Conservation (phyloP, 2,888 invertebrate species). For the Xylocampa areola region DNA sequence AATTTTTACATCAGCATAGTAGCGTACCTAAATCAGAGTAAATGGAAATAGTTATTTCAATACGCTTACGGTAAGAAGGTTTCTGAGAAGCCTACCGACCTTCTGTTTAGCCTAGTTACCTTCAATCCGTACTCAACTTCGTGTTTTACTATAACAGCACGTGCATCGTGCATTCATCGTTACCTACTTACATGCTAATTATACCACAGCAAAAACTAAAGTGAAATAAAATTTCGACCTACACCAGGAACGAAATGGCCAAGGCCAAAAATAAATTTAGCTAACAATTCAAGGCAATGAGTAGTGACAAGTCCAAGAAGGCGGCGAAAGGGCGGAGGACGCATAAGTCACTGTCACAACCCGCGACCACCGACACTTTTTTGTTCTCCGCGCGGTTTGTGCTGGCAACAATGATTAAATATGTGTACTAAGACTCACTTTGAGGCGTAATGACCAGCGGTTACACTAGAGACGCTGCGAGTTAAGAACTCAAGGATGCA, state of each 20-base stretch:
- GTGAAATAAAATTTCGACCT: conserved; percentile 27
- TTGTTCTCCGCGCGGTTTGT: conserved; percentile 75
- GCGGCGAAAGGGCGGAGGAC: conserved; percentile 77
- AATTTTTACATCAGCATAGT: conserved; percentile 25
- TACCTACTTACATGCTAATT: conserved; percentile 28
- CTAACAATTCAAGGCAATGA: conserved; percentile 77
- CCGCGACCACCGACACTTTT: conserved; percentile 77
- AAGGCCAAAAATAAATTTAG: conserved; percentile 66
- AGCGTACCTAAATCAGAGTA: conserved; percentile 16
- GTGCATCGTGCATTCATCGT: conserved; percentile 13
- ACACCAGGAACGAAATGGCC: conserved; percentile 41
- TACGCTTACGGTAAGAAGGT: conserved; percentile 4
- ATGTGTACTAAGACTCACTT: conserved; percentile 51
- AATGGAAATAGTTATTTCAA: conserved; percentile 21
- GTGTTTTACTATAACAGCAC: conserved; percentile 16
- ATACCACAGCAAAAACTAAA: conserved; percentile 27
- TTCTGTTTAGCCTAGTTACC: conserved; percentile 17
- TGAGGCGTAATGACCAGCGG: conserved; percentile 39
- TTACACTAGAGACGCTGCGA: conserved; percentile 17
- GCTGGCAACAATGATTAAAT: conserved; percentile 76
- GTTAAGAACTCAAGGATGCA: conserved; percentile 24
- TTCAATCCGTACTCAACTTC: conserved; percentile 11
- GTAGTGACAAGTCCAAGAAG: conserved; percentile 78
- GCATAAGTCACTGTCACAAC: conserved; percentile 86
- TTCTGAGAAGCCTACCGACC: background rate